phyloP scores from a whole-genome alignment of 2,888 invertebrate species.

The Halictus quadricinctus region DNA sequence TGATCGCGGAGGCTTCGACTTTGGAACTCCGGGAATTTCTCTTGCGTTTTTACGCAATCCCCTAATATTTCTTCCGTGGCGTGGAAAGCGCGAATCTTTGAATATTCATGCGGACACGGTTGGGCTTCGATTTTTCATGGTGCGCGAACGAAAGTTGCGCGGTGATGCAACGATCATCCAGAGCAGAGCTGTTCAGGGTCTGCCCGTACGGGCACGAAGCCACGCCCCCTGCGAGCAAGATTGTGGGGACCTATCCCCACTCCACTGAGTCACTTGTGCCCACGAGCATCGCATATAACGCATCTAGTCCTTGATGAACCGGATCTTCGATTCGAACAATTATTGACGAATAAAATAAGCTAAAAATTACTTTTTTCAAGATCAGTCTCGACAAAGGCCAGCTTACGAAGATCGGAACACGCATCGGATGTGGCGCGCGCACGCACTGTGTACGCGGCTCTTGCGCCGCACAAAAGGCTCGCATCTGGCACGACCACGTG shows the following conservation, averaged over 20 bases:
- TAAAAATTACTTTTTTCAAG: too few species aligned
- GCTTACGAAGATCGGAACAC: not conserved
- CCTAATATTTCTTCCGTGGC: not conserved
- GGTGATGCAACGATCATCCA: constrained; percentile 37
- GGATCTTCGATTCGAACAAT: too few species aligned
- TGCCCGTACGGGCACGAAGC: too few species aligned
- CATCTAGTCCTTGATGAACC: too few species aligned
- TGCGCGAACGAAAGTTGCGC: constrained; percentile 1
- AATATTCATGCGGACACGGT: not conserved
- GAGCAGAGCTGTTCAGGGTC: not conserved
- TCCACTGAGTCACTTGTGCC: too few species aligned
- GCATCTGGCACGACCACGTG: constrained; percentile 77
- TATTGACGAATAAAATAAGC: too few species aligned
- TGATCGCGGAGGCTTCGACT: not conserved
- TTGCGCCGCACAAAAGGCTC: constrained; percentile 69
- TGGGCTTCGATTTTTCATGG: constrained; percentile 1
- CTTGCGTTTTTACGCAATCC: not conserved
- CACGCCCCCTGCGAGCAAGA: accelerated
- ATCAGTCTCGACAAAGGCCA: too few species aligned
- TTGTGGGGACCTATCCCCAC: too few species aligned
- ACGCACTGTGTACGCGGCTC: constrained; percentile 54
- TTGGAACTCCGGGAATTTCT: not conserved
- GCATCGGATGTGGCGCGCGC: constrained; percentile 59
- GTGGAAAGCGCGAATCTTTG: not conserved
- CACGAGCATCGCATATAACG: too few species aligned